Conservation (phyloP, 2,113 vertebrate genomes). For the Gambusia affinis region DNA sequence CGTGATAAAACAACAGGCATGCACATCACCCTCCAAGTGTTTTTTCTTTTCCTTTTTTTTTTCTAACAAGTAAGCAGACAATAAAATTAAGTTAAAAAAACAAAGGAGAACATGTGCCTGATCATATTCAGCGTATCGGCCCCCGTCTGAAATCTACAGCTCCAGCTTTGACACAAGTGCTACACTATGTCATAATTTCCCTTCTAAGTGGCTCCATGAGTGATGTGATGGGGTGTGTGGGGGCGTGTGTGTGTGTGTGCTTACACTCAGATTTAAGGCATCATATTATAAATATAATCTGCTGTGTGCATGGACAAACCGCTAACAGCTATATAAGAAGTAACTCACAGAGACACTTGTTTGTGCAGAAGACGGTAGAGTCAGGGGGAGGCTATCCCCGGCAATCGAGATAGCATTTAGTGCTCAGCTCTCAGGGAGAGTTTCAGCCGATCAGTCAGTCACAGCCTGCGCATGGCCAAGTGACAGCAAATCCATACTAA, state of each 20-base stretch:
- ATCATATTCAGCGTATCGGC: constrained; percentile 80
- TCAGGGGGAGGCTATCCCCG: constrained; percentile 18
- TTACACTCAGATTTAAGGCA: constrained; percentile 15
- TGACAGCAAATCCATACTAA: constrained; percentile 87
- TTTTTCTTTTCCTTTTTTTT: background rate
- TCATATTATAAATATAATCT: constrained; percentile 20
- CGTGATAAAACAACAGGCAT: background rate
- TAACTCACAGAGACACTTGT: background rate
- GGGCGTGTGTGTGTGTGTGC: background rate
- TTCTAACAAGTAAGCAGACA: constrained; percentile 34
- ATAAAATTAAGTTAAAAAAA: constrained; percentile 63
- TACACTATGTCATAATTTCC: constrained; percentile 87
- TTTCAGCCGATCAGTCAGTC: constrained; percentile 62
- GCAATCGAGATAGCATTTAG: constrained; percentile 80
- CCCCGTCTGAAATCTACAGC: constrained; percentile 82
- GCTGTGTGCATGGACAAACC: constrained; percentile 12
- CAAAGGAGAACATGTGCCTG: constrained; percentile 37
- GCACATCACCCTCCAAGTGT: background rate
- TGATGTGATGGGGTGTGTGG: constrained; percentile 3
- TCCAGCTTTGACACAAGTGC: constrained; percentile 85
- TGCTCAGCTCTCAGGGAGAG: constrained; percentile 80
- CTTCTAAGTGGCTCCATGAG: constrained; percentile 73
- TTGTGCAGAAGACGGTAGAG: constrained; percentile 1
- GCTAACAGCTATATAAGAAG: background rate
- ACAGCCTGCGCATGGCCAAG: constrained; percentile 51